phyloP scores from a whole-genome alignment of 2,113 vertebrate species.

The Heteronetta atricapilla region DNA sequence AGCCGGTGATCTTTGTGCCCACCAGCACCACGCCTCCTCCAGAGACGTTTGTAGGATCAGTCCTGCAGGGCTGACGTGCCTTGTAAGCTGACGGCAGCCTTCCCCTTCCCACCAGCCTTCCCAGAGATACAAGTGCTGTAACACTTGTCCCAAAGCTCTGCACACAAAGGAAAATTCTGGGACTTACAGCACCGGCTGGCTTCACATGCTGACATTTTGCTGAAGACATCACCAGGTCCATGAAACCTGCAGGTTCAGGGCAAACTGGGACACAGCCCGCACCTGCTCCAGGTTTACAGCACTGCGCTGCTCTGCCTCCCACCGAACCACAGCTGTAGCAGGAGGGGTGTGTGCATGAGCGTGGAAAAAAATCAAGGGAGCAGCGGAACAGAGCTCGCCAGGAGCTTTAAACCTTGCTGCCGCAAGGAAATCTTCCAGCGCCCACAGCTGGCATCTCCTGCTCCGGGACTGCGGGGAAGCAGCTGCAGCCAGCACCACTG shows the following conservation, averaged over 20 bases:
- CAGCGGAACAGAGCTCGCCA: background rate
- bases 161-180: background rate
- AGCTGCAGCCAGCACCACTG: too few species aligned
- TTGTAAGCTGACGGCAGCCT: background rate
- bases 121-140: too few species aligned
- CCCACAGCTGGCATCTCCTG: accelerated
- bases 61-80: background rate
- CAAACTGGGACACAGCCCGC: background rate
- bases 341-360: accelerated
- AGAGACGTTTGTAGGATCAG: background rate
- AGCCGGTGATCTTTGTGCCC: background rate
- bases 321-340: accelerated
- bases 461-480: background rate
- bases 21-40: background rate
- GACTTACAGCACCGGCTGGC: background rate
- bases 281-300: background rate
- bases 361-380: background rate
- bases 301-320: background rate
- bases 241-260: background rate
- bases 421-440: background rate
- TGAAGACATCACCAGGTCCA: background rate
- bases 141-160: background rate
- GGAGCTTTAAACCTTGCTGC: background rate
- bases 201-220: background rate
- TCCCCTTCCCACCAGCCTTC: background rate